Evolutionary conservation across 2,113 vertebrate species (phyloP).

Genomic region (Brachirus orientalis): DNA sequence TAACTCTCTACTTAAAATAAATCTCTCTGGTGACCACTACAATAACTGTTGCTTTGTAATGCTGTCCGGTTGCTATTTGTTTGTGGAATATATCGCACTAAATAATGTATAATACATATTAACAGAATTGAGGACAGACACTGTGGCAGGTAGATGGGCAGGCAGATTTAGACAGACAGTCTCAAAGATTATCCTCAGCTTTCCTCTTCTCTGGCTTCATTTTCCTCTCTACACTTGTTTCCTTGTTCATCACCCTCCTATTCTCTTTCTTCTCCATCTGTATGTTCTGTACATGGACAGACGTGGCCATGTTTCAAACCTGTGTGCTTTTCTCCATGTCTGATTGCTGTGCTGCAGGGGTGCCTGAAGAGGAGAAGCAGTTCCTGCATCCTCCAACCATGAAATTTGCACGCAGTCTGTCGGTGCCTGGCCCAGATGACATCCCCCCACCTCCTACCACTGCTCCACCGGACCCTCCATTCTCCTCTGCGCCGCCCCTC

Average conservation of each 20-base stretch:
- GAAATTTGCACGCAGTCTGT: slow-evolving; percentile 92
- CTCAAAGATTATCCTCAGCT: slow-evolving; percentile 40
- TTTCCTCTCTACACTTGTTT: slow-evolving; percentile 2
- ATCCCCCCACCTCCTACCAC: slow-evolving; percentile 94
- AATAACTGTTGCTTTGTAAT: slow-evolving; percentile 15
- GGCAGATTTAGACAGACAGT: slow-evolving; percentile 68
- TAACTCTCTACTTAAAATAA: slow-evolving; percentile 18
- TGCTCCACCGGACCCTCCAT: slow-evolving; percentile 90
- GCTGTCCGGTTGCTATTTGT: slow-evolving; percentile 34
- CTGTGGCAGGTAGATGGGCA: slow-evolving; percentile 63
- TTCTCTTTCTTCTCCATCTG: background rate
- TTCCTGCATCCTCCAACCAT: slow-evolving; percentile 88
- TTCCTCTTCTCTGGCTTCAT: slow-evolving; percentile 34
- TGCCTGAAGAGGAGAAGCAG: slow-evolving; percentile 88
- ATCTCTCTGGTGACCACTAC: too few relatives aligned
- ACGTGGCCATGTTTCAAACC: background rate
- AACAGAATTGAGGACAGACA: slow-evolving; percentile 67
- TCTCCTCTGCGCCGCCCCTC: slow-evolving; percentile 85
- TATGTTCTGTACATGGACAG: background rate
- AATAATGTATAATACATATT: slow-evolving; percentile 23
- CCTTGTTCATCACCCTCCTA: background rate
- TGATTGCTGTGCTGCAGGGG: slow-evolving; percentile 76
- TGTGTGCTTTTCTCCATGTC: slow-evolving; percentile 11
- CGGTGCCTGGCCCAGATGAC: slow-evolving; percentile 91
- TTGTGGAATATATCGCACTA: slow-evolving; percentile 27